phyloP scores from a whole-genome alignment of 2,888 invertebrate species.

The Holacanthella duospinosa region DNA sequence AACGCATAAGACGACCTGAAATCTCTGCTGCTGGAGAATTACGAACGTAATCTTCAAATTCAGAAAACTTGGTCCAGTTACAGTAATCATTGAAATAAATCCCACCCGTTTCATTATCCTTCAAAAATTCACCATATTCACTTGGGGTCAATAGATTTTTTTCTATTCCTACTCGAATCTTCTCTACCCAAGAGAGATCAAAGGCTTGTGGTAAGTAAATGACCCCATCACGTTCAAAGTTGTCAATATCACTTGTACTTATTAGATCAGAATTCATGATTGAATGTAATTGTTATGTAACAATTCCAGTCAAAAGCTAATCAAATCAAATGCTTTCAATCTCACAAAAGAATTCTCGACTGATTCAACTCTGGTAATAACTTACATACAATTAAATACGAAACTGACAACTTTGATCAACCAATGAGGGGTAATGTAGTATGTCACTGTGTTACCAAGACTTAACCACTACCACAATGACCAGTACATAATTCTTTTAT shows the following conservation, averaged over 20 bases:
- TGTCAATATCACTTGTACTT: constrained; percentile 4
- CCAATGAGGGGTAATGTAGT: too few species aligned
- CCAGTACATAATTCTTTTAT: too few species aligned
- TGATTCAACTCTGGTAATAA: too few species aligned
- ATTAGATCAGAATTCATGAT: not conserved
- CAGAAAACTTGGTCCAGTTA: constrained; percentile 39
- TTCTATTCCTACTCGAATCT: constrained; percentile 36
- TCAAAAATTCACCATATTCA: constrained; percentile 27
- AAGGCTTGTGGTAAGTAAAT: constrained; percentile 37
- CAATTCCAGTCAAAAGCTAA: too few species aligned
- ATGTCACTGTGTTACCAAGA: too few species aligned
- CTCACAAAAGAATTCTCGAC: too few species aligned
- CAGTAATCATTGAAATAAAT: constrained; percentile 40
- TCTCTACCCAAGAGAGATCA: constrained; percentile 37
- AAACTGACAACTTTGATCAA: too few species aligned
- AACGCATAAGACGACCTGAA: constrained; percentile 37
- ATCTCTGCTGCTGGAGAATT: constrained; percentile 39
- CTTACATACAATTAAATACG: too few species aligned
- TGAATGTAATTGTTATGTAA: too few species aligned
- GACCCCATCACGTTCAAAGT: constrained; percentile 37
- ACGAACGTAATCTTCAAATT: constrained; percentile 38
- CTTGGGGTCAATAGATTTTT: constrained; percentile 36
- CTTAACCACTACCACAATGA: too few species aligned
- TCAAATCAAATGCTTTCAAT: too few species aligned
- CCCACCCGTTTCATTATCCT: constrained; percentile 28